A percentile compares a stretch with the other conserved stretches of the same genome.
Conservation (phyloP, 1,140 invertebrate species). For the Pseudoatta argentina region DNA sequence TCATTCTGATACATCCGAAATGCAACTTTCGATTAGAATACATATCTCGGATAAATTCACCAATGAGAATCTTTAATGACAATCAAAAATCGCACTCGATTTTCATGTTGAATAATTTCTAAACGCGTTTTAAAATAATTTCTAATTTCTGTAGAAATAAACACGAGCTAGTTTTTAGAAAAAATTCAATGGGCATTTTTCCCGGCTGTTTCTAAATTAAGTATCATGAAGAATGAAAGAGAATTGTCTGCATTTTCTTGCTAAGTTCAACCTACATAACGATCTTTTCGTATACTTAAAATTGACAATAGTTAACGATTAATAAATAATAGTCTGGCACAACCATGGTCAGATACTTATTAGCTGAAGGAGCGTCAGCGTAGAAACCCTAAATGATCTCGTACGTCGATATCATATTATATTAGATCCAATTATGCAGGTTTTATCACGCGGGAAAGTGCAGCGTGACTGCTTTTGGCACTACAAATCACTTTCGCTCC, state of each 20-base stretch:
- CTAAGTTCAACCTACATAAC: not conserved
- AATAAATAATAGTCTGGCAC: conserved; percentile 76
- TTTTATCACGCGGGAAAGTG: not conserved
- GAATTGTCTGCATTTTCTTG: conserved; percentile 18
- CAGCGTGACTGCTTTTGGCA: conserved; percentile 48
- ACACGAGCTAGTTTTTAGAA: not conserved
- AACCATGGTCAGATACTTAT: conserved; percentile 75
- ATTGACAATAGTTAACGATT: conserved; percentile 55
- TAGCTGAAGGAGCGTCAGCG: conserved; percentile 45
- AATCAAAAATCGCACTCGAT: not conserved
- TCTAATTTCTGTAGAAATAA: not conserved
- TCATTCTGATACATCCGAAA: conserved; percentile 12
- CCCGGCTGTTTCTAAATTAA: conserved; percentile 12
- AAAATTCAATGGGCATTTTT: not conserved
- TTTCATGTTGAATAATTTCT: conserved; percentile 1
- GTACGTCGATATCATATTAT: conserved; percentile 6
- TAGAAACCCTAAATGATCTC: conserved; percentile 16
- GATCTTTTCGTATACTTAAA: not conserved
- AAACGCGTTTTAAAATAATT: not conserved
- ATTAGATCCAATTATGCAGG: not conserved
- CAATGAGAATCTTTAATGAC: not conserved
- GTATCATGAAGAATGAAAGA: conserved; percentile 8
- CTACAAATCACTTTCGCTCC: conserved; percentile 45
- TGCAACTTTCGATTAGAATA: not conserved
- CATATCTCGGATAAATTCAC: too few species aligned